These are phyloP conservation scores for Lophochroa leadbeateri DNA, from an alignment of 2,113 vertebrate genomes.

Conservation along the genomic window DNA sequence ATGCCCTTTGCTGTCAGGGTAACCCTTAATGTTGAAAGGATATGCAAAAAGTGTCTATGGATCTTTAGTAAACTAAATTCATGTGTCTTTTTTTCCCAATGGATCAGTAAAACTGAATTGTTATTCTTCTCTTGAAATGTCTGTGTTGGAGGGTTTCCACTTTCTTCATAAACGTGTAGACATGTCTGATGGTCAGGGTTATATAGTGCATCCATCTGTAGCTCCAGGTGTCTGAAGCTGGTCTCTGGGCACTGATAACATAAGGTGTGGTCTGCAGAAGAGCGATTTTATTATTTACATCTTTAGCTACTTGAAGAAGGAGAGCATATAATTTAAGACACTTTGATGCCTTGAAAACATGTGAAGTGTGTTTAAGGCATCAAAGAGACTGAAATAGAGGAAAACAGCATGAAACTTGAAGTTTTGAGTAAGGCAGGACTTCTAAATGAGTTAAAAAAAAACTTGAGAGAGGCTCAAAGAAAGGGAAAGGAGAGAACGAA, in stretches of 20 bases:
- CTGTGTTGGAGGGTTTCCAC: constrained; percentile 36
- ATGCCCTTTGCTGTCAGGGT: not conserved
- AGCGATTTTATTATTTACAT: constrained; percentile 58
- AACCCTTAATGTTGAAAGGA: not conserved
- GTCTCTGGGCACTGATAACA: constrained; percentile 53
- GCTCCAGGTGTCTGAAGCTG: constrained; percentile 60
- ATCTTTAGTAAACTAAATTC: constrained; percentile 33
- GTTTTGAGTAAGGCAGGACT: not conserved
- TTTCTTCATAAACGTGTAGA: constrained; percentile 29
- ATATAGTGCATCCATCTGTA: constrained; percentile 56
- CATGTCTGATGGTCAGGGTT: constrained; percentile 26
- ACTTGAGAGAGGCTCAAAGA: not conserved
- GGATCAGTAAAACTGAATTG: constrained; percentile 34
- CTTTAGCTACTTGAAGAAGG: constrained; percentile 60
- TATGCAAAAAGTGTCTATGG: not conserved
- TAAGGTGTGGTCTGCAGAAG: constrained; percentile 65
- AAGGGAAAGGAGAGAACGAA: not conserved
- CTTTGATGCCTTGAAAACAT: constrained; percentile 59
- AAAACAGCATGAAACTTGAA: constrained; percentile 50
- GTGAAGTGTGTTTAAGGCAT: constrained; percentile 44
- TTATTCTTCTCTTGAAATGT: constrained; percentile 58
- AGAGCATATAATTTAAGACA: constrained; percentile 37
- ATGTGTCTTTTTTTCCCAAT: not conserved
- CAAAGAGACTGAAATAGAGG: constrained; percentile 44
- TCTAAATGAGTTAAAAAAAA: not conserved